Evolutionary conservation across 2,113 vertebrate genomes (phyloP), one percentile per base, ranked within the genome.

Genomic region (Pontoporia blainvillei): DNA sequence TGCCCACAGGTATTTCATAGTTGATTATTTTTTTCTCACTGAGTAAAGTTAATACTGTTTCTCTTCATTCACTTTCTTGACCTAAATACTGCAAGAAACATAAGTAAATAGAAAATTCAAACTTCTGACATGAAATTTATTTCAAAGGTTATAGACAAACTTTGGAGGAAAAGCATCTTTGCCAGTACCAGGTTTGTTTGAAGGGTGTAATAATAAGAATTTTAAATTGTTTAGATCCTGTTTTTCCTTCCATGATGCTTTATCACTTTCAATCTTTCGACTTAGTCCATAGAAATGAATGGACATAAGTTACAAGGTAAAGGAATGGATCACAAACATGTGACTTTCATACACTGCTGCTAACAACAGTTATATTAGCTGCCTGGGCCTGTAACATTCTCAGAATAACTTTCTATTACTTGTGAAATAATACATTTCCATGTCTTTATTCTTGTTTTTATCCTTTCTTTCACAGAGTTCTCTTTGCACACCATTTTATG

Each of bases 1-100:
- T 99, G 99, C 98, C 99, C 99, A 9, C 99, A 99, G 99, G 99
- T 99, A 99, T 98, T 78, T 89, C 17, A 75, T 29, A 20, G 39
- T 25, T 62, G 49, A 52, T 93, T 57, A 54, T 82, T 87, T 83
- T 83, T 61, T 36, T 31, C 39, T 71, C 31, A 54, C 9, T 52
- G 49, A 54, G 83, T 66, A 52, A 2, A 69, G 36, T 41, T 9
- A 1, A 34, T 41, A n/a, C 39, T 66, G 4, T 84, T 93, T 95
- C 18, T 78, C 21, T 76, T 91, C 11, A 14, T 94, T 86, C 25
- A 59, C 57, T 93, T 93, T 64, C 52, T 92, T 91, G n/a, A 62
- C 5, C 27, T 66, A 8, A 91, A 52, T 82, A 52, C 76, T 75
- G 1, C 23, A 92, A 31, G 27, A 95, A 79, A 36, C 12, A 23